Evolutionary conservation across 2,888 invertebrate species (phyloP), one percentile per base, ranked within the genome.

Genomic region (Cerastoderma edule): DNA sequence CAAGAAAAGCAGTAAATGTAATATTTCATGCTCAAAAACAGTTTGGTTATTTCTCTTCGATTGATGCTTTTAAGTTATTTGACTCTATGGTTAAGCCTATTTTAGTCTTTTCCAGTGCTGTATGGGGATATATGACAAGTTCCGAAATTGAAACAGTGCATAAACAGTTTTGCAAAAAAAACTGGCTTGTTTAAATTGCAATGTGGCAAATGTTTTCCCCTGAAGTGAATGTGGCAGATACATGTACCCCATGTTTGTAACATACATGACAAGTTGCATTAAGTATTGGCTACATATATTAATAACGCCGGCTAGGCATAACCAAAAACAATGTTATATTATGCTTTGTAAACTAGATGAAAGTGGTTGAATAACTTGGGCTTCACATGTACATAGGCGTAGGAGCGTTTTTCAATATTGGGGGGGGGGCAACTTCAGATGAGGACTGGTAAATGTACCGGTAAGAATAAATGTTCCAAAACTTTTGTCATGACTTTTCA

Each of bases 211-310:
- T 44, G 33, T 0, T 27, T 57, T 68, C 10, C 44, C 27, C 4
- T 27, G 53, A 24, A 27, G 54, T 5, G 54, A 67, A 54, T n/a
- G n/a, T n/a, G n/a, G n/a, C n/a, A n/a, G n/a, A n/a, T n/a, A n/a
- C n/a, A n/a, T n/a, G n/a, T n/a, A n/a, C n/a, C n/a, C n/a, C n/a
- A n/a, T n/a, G n/a, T n/a, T n/a, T n/a, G n/a, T n/a, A n/a, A n/a
- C n/a, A n/a, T n/a, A n/a, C n/a, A n/a, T n/a, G n/a, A n/a, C n/a
- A n/a, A 63, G 28, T 4, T 50, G 30, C 35, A 63, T 70, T n/a
- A 70, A 64, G 35, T 70, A 63, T 24, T 63, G 70, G 70, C 53
- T 70, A 35, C 32, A 70, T 50, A 64, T n/a, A 56, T 16, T 70
- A 10, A 56, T 32, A 28, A 72, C 60, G 66, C 27, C 28, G 35